Percentiles rank a stretch among this genome's conserved stretches.
Evolutionary conservation across 2,888 invertebrate species (phyloP).

Genomic region (Taenaris catops): DNA sequence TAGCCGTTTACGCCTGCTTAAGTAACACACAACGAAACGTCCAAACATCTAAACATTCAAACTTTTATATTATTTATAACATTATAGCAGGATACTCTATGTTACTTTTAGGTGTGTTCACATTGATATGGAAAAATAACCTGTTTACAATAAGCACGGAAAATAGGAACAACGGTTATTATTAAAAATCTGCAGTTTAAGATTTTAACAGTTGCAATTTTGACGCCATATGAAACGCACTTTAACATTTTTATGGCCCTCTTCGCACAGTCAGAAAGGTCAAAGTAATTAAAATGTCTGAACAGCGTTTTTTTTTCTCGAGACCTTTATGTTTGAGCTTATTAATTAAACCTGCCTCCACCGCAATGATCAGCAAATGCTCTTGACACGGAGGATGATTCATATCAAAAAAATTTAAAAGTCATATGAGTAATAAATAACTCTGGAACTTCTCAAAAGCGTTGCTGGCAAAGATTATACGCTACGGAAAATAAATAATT

Average conservation of each 20-base stretch:
- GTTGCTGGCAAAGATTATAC: slow-evolving; percentile 7
- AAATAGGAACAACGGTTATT: too few species aligned
- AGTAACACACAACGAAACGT: too few species aligned
- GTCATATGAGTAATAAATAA: slow-evolving; percentile 13
- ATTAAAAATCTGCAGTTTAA: slow-evolving; percentile 37
- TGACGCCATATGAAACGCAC: slow-evolving; percentile 50
- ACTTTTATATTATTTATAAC: too few species aligned
- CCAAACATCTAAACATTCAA: too few species aligned
- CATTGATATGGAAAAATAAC: too few species aligned
- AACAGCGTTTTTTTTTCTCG: slow-evolving; percentile 29
- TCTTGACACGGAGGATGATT: slow-evolving; percentile 22
- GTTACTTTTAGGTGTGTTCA: too few species aligned
- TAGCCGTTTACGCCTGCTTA: too few species aligned
- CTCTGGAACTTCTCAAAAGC: slow-evolving; percentile 5
- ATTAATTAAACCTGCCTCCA: slow-evolving; percentile 26
- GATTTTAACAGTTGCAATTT: slow-evolving; percentile 41
- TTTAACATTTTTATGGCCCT: slow-evolving; percentile 52
- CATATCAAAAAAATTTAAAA: slow-evolving; percentile 15
- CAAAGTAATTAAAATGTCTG: slow-evolving; percentile 63
- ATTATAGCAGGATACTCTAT: too few species aligned
- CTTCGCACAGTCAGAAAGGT: slow-evolving; percentile 53
- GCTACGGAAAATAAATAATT: slow-evolving; percentile 8
- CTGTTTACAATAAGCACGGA: too few species aligned
- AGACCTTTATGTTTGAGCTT: slow-evolving; percentile 27
- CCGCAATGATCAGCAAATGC: slow-evolving; percentile 16